Evolutionary conservation across 1,140 invertebrate genomes (phyloP).

Genomic region (Penaeus indicus): DNA sequence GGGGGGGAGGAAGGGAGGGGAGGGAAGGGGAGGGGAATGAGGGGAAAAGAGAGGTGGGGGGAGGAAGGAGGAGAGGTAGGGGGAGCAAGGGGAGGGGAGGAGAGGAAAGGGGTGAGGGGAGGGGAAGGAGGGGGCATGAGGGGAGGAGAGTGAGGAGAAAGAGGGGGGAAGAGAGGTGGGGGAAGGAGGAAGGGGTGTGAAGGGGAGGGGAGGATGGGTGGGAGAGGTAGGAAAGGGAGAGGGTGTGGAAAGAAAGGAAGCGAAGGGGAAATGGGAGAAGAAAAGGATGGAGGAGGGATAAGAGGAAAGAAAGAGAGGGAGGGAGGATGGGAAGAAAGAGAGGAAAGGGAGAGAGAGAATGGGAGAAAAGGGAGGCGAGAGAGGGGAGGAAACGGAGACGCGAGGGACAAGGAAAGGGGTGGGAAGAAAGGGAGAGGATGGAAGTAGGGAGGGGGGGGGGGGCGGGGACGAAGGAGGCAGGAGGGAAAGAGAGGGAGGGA

Average conservation of each 20-base stretch:
- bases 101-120: neutral
- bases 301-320: too few species aligned
- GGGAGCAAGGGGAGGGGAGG: too few species aligned
- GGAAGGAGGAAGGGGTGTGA: neutral
- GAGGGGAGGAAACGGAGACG: too few species aligned
- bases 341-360: too few species aligned
- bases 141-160: neutral
- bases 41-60: neutral
- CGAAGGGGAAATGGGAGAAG: neutral
- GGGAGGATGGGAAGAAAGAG: too few species aligned
- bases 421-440: too few species aligned
- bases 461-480: too few species aligned
- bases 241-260: neutral
- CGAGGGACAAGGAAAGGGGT: too few species aligned
- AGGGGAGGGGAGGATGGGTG: neutral
- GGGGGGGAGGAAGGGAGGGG: neutral
- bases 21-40: neutral
- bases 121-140: neutral
- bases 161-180: neutral
- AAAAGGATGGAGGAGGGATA: too few species aligned
- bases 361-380: too few species aligned
- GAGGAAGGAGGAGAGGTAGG: neutral
- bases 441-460: too few species aligned
- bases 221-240: neutral
- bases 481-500: too few species aligned